phyloP scores from a whole-genome alignment of 2,888 invertebrate genomes.

The Sylvicola fuscatus region DNA sequence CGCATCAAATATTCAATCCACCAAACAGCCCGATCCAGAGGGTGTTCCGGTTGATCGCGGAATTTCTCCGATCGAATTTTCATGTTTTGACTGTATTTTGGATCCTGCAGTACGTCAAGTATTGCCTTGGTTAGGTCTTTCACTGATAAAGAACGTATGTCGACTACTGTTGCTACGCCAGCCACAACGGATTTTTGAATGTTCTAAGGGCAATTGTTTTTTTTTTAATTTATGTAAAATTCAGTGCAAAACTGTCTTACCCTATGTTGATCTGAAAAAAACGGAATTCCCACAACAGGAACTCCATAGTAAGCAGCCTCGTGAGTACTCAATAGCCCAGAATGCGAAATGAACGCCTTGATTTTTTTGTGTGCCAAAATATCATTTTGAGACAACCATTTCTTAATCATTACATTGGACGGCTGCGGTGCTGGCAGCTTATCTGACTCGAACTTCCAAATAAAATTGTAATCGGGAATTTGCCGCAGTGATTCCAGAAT shows the following conservation, averaged over 20 bases:
- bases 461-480: conserved; percentile 17
- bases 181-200: conserved; percentile 4
- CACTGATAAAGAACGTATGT: conserved; percentile 8
- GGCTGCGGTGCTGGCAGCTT: conserved; percentile 14
- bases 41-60: conserved; percentile 5
- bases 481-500: conserved; percentile 14
- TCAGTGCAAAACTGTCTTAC: conserved; percentile 5
- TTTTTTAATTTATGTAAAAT: too few relatives aligned
- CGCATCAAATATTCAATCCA: conserved; percentile 13
- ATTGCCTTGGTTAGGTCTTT: conserved; percentile 6
- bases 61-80: conserved; percentile 1
- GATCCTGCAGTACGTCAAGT: conserved; percentile 8
- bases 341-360: conserved; percentile 16
- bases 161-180: conserved; percentile 8
- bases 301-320: conserved; percentile 17
- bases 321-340: conserved; percentile 16
- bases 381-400: conserved; percentile 31
- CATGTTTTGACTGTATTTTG: conserved; percentile 6
- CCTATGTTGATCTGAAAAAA: conserved; percentile 14
- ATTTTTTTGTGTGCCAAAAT: conserved; percentile 19
- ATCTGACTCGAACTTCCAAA: conserved; percentile 20
- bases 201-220: conserved; percentile 5
- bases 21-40: conserved; percentile 11
- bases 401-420: conserved; percentile 23
- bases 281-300: conserved; percentile 17